Evolutionary conservation across 2,113 vertebrate species (phyloP).

Genomic region (Rissa tridactyla): DNA sequence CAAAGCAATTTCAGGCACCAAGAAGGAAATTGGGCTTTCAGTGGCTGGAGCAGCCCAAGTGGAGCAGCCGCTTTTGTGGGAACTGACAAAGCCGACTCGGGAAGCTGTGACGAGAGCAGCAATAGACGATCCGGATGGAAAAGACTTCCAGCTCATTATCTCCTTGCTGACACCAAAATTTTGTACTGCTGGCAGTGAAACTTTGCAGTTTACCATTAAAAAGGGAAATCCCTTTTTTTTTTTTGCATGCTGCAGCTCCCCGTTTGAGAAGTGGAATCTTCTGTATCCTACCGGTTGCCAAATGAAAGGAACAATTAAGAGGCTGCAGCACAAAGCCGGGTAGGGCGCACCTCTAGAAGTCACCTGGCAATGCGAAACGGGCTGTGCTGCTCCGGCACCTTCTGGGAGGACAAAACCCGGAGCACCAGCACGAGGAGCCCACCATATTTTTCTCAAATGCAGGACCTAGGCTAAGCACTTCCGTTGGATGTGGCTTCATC

Average conservation of each 20-base stretch:
- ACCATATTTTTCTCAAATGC: neutral
- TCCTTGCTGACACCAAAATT: neutral
- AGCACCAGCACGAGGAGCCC: neutral
- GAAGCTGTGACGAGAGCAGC: neutral
- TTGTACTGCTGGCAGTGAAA: neutral
- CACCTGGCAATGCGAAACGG: rapidly evolving
- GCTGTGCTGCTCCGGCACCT: rapidly evolving
- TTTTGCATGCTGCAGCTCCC: neutral
- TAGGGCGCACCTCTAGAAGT: neutral
- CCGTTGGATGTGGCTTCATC: neutral
- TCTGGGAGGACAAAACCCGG: rapidly evolving
- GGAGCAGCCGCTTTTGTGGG: neutral
- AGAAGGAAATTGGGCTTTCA: neutral
- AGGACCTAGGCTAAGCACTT: neutral
- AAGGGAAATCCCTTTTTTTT: neutral
- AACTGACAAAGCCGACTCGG: neutral
- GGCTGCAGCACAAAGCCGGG: neutral
- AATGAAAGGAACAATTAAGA: neutral
- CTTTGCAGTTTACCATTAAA: neutral
- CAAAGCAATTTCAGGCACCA: neutral
- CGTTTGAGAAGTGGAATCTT: neutral
- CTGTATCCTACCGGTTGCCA: neutral
- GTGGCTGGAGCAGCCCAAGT: conserved; percentile 14
- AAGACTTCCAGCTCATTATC: neutral
- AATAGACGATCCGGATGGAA: neutral